Evolutionary conservation across 2,888 invertebrate genomes (phyloP).

Genomic region (Netelia inedita): DNA sequence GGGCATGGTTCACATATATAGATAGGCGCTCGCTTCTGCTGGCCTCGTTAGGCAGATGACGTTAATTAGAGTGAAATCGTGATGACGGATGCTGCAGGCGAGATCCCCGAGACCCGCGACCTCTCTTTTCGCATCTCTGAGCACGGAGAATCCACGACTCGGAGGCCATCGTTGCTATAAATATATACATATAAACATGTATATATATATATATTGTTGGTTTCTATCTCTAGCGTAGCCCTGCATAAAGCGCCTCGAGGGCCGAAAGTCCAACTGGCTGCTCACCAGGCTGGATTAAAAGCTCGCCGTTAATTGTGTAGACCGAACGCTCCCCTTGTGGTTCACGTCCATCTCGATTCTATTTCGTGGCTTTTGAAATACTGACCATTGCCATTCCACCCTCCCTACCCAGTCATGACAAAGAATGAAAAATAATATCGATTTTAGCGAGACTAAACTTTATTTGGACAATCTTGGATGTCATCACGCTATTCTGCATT

Average conservation of each 20-base stretch:
- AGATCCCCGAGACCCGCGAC: slow-evolving; percentile 57
- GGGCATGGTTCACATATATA: not conserved
- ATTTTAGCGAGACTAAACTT: slow-evolving; percentile 13
- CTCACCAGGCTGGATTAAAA: slow-evolving; percentile 66
- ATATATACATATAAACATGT: not conserved
- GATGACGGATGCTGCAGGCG: slow-evolving; percentile 67
- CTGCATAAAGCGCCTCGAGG: slow-evolving; percentile 18
- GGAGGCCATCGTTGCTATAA: not conserved
- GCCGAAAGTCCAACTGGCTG: slow-evolving; percentile 50
- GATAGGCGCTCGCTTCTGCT: slow-evolving; percentile 24
- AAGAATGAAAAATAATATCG: slow-evolving; percentile 37
- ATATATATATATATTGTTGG: not conserved
- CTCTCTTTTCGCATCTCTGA: slow-evolving; percentile 64
- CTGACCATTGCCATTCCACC: slow-evolving; percentile 47
- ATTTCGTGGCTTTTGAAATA: slow-evolving; percentile 47
- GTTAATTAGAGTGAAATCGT: slow-evolving; percentile 68
- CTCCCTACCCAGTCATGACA: slow-evolving; percentile 39
- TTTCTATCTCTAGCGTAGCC: slow-evolving; percentile 4
- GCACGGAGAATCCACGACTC: slow-evolving; percentile 39
- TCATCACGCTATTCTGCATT: slow-evolving; percentile 62
- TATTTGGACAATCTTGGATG: slow-evolving; percentile 46
- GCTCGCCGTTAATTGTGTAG: slow-evolving; percentile 65
- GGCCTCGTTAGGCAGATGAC: slow-evolving; percentile 68
- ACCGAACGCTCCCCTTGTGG: slow-evolving; percentile 26
- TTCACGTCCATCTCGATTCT: not conserved